A percentile compares a stretch with the other conserved stretches of the same genome.
phyloP scores from a whole-genome alignment of 2,888 invertebrate genomes.

The Allolobophora icterica region DNA sequence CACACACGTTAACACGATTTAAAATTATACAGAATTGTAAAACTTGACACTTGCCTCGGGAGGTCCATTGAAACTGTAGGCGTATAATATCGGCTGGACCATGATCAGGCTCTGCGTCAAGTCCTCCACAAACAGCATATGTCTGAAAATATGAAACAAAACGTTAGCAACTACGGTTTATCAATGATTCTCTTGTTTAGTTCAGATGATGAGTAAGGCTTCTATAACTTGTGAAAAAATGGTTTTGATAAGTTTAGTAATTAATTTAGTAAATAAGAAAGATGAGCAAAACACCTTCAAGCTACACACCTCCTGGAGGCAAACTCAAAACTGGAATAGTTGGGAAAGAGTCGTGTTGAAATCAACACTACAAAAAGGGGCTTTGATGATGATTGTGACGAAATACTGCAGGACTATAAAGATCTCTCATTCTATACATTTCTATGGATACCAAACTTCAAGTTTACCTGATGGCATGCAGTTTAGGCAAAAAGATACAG shows the following conservation, averaged over 20 bases:
- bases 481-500: not conserved
- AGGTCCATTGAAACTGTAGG: conserved; percentile 96
- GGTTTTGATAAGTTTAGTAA: not conserved
- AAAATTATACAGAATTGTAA: not conserved
- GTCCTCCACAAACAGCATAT: conserved; percentile 96
- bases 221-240: not conserved
- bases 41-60: conserved; percentile 71
- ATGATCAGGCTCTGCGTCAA: conserved; percentile 96
- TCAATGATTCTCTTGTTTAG: not conserved
- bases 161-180: not conserved
- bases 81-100: conserved; percentile 98
- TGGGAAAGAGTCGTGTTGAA: too few species aligned
- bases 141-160: conserved; percentile 69
- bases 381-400: too few species aligned
- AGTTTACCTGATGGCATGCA: too few species aligned
- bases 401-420: too few species aligned
- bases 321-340: too few species aligned
- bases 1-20: too few species aligned
- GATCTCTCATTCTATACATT: too few species aligned
- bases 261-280: not conserved
- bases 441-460: too few species aligned
- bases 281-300: not conserved
- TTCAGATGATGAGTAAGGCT: not conserved
- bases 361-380: too few species aligned
- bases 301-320: too few species aligned